Base-by-base conservation (phyloP, 2,797 vertebrate species). In the Hyperoplus immaculatus region DNA sequence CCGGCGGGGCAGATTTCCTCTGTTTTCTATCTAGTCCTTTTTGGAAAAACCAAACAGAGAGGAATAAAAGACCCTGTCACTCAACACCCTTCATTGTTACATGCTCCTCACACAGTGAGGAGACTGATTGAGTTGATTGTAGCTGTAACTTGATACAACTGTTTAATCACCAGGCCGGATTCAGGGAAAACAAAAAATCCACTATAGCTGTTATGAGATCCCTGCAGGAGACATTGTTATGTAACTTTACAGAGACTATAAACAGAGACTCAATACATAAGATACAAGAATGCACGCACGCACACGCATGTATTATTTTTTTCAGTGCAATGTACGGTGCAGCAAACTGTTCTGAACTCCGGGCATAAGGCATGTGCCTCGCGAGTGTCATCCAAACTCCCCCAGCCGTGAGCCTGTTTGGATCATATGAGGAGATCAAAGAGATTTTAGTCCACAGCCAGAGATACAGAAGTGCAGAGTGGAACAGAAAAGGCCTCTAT, bases 361-460 rank as follows among this genome's bases (percentile, higher is more conserved):
- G 83, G 85, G 82, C 87, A 88, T 84, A 55, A 88, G 78, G 75
- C 91, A 91, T 92, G 88, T 90, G 91, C 90, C 77, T 89, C 39
- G n/a, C 75, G 56, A 88, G 86, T 92, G 85, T 86, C 84, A 77
- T 90, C 84, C 74, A 10, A 84, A 84, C 86, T 90, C 88, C 90
- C 90, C 86, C 85, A 90, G 92, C 91, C 51, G 77, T 90, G 88
- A 93, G 88, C 77, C 85, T 88, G 82, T 89, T 91, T 67, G 89
- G 83, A 93, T 94, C 92, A 93, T 91, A 92, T 94, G 93, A 93
- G 90, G 66, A 92, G 91, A 94, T 94, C 90, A 93, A 92, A 94
- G 72, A 86, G 91, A 90, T 90, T 90, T 88, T 76, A 72, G 69
- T 88, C 84, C 92, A 83, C 88, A 88, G 80, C 72, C 78, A 85